These are phyloP conservation scores for Dicerorhinus sumatrensis DNA, from an alignment of 2,113 vertebrate species.

Conservation along the genomic window DNA sequence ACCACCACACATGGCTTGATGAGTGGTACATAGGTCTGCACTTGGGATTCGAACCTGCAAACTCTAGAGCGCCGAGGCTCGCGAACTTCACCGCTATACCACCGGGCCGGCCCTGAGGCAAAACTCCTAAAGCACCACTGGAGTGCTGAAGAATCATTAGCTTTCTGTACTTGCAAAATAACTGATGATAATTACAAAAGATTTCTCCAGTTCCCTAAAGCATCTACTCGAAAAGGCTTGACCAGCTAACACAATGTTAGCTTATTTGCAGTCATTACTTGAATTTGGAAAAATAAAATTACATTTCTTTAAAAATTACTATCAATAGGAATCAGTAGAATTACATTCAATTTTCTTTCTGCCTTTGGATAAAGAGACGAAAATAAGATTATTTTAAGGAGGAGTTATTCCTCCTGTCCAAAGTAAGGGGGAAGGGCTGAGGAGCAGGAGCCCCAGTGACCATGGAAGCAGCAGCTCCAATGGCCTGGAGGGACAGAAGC, in stretches of 20 bases:
- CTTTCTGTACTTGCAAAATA: neutral
- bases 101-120: neutral
- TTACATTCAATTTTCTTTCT: neutral
- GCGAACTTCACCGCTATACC: too few species aligned
- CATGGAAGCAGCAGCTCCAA: neutral
- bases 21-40: too few species aligned
- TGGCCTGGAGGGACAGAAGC: neutral
- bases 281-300: conserved; percentile 13
- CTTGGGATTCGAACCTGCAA: too few species aligned
- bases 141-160: neutral
- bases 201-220: neutral
- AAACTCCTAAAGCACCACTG: neutral
- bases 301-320: neutral
- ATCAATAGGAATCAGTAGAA: neutral
- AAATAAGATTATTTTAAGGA: neutral
- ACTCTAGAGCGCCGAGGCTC: too few species aligned
- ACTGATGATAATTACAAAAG: neutral
- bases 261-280: neutral
- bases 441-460: neutral
- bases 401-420: neutral
- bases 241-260: neutral
- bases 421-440: neutral
- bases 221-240: neutral
- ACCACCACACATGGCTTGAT: too few species aligned
- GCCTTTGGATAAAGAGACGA: neutral